Conservation (phyloP, 2,113 vertebrate genomes). For the Bombycilla garrulus region DNA sequence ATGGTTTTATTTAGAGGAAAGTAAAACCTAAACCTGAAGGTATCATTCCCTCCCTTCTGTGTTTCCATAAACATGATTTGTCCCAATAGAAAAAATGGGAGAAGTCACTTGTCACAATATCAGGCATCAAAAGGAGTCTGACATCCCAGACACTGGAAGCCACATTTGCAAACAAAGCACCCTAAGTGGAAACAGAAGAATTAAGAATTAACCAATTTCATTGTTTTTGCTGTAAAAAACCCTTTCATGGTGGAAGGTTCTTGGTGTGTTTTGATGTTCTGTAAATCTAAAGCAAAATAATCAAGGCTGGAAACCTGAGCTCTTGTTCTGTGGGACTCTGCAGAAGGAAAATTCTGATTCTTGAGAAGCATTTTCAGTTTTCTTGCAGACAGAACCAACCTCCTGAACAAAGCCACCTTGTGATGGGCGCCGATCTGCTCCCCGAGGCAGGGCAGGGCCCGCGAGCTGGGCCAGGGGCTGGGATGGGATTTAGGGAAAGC, state of each 20-base stretch:
- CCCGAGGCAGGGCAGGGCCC: background rate
- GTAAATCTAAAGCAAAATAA: background rate
- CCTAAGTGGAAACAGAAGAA: conserved; percentile 44
- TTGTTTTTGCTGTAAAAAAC: background rate
- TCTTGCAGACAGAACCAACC: background rate
- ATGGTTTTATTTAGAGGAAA: conserved; percentile 42
- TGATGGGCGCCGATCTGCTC: background rate
- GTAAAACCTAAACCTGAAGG: conserved; percentile 41
- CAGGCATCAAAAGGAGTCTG: conserved; percentile 25
- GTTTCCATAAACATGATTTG: conserved; percentile 57
- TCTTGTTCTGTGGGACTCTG: background rate
- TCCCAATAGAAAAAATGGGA: conserved; percentile 22
- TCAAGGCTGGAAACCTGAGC: background rate
- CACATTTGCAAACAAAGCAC: conserved; percentile 34
- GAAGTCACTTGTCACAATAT: conserved; percentile 53
- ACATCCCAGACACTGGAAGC: conserved; percentile 41
- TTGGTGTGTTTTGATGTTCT: background rate
- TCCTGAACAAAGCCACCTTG: background rate
- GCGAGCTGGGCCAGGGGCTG: rapidly evolving
- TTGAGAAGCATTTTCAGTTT: background rate
- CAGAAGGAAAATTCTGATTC: background rate
- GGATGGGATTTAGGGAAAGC: background rate
- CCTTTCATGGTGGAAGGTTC: background rate
- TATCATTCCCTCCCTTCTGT: background rate
- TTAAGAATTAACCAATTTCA: background rate